phyloP scores from a whole-genome alignment of 1,140 invertebrate species.

The Drosophila rhopaloa region DNA sequence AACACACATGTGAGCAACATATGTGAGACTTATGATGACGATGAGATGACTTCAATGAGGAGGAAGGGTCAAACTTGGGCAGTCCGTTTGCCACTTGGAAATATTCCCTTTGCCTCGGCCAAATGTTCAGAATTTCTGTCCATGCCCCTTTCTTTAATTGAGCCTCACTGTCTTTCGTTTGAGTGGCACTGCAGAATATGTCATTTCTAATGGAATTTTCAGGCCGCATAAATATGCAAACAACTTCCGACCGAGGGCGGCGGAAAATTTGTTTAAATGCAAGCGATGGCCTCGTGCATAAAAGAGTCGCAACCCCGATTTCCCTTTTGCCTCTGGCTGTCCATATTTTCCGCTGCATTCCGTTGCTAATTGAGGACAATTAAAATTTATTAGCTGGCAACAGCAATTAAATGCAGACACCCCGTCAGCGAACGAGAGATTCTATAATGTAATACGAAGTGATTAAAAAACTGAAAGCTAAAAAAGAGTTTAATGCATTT shows the following conservation, averaged over 20 bases:
- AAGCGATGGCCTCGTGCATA: conserved; percentile 46
- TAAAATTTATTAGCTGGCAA: conserved; percentile 84
- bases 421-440: conserved; percentile 42
- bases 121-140: conserved; percentile 31
- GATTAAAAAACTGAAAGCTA: conserved; percentile 15
- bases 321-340: conserved; percentile 9
- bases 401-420: conserved; percentile 79
- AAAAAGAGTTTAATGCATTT: background rate
- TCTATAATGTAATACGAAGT: conserved; percentile 35
- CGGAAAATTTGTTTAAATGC: conserved; percentile 43
- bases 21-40: conserved; percentile 36
- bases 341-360: conserved; percentile 69
- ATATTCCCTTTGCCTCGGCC: conserved; percentile 16
- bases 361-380: conserved; percentile 80
- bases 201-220: conserved; percentile 62
- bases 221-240: conserved; percentile 41
- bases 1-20: conserved; percentile 67
- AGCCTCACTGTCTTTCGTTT: conserved; percentile 20
- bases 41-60: background rate
- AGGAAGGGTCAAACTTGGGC: conserved; percentile 36
- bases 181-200: conserved; percentile 37
- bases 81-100: conserved; percentile 20
- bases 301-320: conserved; percentile 26
- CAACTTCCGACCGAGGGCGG: conserved; percentile 56
- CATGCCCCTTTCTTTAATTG: conserved; percentile 26